Conservation (phyloP, 2,113 vertebrate species). For the Rhizomys pruinosus region DNA sequence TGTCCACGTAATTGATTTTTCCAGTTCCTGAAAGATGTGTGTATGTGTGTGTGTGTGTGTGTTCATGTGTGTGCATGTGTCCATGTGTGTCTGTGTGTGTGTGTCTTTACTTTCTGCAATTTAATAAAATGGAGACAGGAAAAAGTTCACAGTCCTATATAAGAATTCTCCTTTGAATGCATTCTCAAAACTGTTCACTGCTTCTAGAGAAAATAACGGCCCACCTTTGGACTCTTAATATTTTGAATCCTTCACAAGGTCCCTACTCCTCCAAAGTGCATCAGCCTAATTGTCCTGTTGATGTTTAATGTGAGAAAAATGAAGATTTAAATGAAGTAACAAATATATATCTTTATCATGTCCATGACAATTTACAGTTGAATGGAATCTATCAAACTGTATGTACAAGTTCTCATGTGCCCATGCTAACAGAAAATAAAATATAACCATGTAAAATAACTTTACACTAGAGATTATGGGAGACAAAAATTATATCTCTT, state of each 20-base stretch:
- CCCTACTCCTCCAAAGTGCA: rapidly evolving
- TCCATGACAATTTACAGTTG: neutral
- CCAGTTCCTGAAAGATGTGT: neutral
- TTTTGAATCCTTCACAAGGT: neutral
- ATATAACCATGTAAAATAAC: neutral
- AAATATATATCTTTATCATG: neutral
- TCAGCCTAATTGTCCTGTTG: neutral
- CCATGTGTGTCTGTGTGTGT: neutral
- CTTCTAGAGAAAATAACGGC: neutral
- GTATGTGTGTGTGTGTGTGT: neutral
- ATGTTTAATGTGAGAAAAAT: neutral
- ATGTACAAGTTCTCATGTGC: neutral
- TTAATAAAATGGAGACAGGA: too few species aligned
- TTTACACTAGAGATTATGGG: neutral
- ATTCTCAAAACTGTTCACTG: neutral
- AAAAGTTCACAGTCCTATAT: too few species aligned
- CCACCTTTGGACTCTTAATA: neutral
- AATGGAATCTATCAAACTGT: neutral
- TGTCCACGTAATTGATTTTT: neutral
- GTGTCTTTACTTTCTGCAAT: too few species aligned
- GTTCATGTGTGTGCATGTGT: neutral
- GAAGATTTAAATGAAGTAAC: neutral
- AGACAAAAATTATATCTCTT: neutral
- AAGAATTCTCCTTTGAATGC: neutral
- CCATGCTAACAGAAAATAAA: neutral